Evolutionary conservation across 2,888 invertebrate species (phyloP).

Genomic region (Synanthedon myopaeformis): DNA sequence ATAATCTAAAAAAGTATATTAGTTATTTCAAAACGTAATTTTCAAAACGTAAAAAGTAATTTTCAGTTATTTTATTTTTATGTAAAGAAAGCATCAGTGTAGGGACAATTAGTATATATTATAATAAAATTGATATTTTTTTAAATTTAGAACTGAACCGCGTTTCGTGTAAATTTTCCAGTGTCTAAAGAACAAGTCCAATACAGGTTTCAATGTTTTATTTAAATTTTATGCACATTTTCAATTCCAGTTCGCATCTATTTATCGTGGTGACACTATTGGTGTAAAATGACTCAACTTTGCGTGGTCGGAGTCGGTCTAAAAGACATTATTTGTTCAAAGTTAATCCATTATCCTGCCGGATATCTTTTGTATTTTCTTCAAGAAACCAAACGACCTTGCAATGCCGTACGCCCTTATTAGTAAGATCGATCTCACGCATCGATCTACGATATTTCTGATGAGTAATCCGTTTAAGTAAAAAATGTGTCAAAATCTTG

Average conservation of each 20-base stretch:
- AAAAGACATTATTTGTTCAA: slow-evolving; percentile 5
- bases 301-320: slow-evolving; percentile 4
- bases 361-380: slow-evolving; percentile 6
- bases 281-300: slow-evolving; percentile 7
- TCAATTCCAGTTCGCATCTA: slow-evolving; percentile 1
- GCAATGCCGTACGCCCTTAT: slow-evolving; percentile 5
- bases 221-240: too few relatives aligned
- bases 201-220: too few relatives aligned
- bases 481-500: background rate
- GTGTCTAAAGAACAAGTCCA: too few relatives aligned
- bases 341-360: slow-evolving; percentile 8
- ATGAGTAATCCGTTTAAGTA: background rate
- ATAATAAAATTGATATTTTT: too few relatives aligned
- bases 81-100: too few relatives aligned
- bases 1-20: too few relatives aligned
- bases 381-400: slow-evolving; percentile 5
- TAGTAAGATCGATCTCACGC: background rate
- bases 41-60: too few relatives aligned
- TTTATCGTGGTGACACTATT: slow-evolving; percentile 12
- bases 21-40: too few relatives aligned
- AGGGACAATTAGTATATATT: too few relatives aligned
- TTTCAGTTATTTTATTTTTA: too few relatives aligned
- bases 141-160: too few relatives aligned
- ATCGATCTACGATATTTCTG: background rate
- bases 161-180: too few relatives aligned